Conservation (phyloP, 2,113 vertebrate species). For the Ciconia boyciana region DNA sequence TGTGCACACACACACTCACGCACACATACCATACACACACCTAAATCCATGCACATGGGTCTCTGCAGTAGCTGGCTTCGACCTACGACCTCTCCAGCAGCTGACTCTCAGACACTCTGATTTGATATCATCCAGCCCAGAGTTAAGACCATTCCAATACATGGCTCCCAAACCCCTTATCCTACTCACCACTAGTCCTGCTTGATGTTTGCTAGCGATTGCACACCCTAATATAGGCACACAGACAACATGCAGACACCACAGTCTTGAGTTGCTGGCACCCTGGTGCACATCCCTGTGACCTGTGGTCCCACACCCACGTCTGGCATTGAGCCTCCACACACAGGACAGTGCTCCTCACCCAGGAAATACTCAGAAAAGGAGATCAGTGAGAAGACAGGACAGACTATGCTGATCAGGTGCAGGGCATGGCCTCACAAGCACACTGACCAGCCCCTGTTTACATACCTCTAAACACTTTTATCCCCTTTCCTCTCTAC, state of each 20-base stretch:
- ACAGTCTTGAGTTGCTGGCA: neutral
- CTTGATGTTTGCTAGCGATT: neutral
- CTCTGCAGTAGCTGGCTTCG: neutral
- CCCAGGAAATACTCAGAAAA: neutral
- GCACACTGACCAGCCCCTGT: too few relatives aligned
- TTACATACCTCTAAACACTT: neutral
- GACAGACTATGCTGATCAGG: neutral
- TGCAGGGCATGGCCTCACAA: too few relatives aligned
- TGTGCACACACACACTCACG: neutral
- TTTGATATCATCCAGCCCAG: neutral
- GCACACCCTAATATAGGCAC: accelerated
- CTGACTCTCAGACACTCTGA: neutral
- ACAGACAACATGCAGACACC: neutral
- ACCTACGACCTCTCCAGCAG: neutral
- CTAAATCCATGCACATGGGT: neutral
- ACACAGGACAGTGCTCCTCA: neutral
- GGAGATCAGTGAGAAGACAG: neutral
- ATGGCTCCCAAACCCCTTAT: neutral
- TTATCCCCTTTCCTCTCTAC: neutral
- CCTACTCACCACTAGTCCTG: neutral
- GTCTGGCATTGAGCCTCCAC: neutral
- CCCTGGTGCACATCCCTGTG: neutral
- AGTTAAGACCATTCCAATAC: neutral
- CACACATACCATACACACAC: too few relatives aligned
- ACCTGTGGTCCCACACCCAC: too few relatives aligned